Conservation (phyloP, 1,140 invertebrate species). For the Euglossa dilemma region DNA sequence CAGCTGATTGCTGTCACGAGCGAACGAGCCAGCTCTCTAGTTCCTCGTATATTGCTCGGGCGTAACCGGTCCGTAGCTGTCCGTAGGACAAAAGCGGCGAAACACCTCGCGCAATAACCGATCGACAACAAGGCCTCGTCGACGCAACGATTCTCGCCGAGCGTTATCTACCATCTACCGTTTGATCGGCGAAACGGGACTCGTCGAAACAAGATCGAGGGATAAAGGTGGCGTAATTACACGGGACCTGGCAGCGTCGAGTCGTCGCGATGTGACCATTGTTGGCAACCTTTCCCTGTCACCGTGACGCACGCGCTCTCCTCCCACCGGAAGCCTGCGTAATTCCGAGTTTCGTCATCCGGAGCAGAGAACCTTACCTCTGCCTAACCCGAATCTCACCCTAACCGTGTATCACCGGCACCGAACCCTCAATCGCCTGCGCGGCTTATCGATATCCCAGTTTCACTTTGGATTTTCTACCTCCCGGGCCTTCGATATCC, state of each 20-base stretch:
- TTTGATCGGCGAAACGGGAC: background rate
- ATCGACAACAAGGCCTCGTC: background rate
- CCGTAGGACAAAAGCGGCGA: conserved; percentile 32
- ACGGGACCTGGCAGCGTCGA: background rate
- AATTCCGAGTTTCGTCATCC: too few species aligned
- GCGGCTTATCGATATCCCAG: too few species aligned
- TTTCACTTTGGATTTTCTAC: too few species aligned
- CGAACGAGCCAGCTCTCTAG: conserved; percentile 1
- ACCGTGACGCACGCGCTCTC: too few species aligned
- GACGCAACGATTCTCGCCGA: background rate
- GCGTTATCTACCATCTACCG: background rate
- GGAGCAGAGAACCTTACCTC: too few species aligned
- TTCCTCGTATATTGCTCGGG: conserved; percentile 9
- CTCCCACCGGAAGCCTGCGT: too few species aligned
- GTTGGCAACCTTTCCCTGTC: background rate
- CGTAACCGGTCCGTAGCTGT: background rate
- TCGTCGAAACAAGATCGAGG: background rate
- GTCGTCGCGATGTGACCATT: background rate
- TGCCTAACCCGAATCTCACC: too few species aligned
- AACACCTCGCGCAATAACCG: conserved; percentile 7
- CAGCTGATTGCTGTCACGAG: conserved; percentile 44
- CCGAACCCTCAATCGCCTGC: too few species aligned
- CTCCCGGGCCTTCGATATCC: too few species aligned
- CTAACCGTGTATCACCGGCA: too few species aligned
- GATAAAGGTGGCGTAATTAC: conserved; percentile 15